These are phyloP conservation scores for Lampris megalopsis DNA, from an alignment of 2,113 vertebrate genomes.

Conservation along the genomic window DNA sequence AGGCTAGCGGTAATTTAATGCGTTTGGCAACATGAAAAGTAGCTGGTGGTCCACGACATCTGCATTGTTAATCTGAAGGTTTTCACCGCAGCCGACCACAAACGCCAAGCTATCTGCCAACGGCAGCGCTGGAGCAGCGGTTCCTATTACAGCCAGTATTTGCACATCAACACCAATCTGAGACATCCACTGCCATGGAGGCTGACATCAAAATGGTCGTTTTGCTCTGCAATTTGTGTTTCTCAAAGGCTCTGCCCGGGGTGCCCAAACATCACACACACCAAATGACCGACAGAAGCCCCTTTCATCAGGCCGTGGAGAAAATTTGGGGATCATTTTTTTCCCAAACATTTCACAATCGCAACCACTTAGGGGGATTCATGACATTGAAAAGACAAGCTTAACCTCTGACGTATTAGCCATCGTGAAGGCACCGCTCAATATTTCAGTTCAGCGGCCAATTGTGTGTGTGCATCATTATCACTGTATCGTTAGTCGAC, in stretches of 20 bases:
- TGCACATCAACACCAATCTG: conserved; percentile 39
- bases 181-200: conserved; percentile 21
- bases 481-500: background rate
- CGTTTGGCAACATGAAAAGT: background rate
- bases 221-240: conserved; percentile 42
- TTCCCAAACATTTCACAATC: conserved; percentile 3
- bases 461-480: background rate
- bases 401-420: background rate
- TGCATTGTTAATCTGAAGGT: background rate
- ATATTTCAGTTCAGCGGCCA: background rate
- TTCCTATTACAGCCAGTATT: conserved; percentile 21
- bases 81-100: conserved; percentile 10
- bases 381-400: background rate
- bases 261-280: conserved; percentile 37
- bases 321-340: conserved; percentile 26
- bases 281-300: conserved; percentile 34
- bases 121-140: conserved; percentile 3
- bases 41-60: too few relatives aligned
- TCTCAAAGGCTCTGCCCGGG: conserved; percentile 42
- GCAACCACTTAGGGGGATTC: background rate
- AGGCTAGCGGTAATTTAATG: too few relatives aligned
- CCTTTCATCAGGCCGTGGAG: conserved; percentile 32
- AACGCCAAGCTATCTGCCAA: conserved; percentile 7
- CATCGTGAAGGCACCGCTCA: too few relatives aligned
- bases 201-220: conserved; percentile 46